Conservation (phyloP, 2,888 invertebrate genomes). For the Alloscopus bannaensis region DNA sequence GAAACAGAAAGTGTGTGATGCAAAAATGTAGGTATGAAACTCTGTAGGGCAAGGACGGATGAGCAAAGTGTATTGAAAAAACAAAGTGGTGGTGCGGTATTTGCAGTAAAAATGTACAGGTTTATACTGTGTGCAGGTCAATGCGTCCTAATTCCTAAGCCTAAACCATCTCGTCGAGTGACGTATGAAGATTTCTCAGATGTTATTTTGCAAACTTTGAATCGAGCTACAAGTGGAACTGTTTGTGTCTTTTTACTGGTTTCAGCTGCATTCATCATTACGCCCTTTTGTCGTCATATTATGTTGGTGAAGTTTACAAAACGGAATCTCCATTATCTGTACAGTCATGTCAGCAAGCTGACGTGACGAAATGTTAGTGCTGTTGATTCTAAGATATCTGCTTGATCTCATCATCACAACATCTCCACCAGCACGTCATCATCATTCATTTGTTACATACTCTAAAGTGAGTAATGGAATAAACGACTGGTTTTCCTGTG, state of each 20-base stretch:
- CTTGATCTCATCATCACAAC: slow-evolving; percentile 4
- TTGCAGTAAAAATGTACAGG: background rate
- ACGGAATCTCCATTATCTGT: no score
- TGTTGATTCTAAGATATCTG: no score
- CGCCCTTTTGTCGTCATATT: no score
- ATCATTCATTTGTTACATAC: background rate
- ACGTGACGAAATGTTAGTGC: no score
- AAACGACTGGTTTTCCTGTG: no score
- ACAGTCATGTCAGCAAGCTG: no score
- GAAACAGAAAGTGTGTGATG: background rate
- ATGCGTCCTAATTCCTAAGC: background rate
- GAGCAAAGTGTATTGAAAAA: background rate
- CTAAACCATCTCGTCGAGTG: background rate
- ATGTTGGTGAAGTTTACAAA: no score
- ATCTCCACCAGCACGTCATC: background rate
- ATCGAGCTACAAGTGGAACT: background rate
- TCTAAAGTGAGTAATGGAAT: background rate
- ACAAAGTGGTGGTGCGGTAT: background rate
- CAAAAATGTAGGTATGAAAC: background rate
- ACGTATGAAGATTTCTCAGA: no score
- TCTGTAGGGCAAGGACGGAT: background rate
- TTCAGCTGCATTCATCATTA: no score
- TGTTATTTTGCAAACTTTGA: no score
- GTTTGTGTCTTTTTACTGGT: background rate
- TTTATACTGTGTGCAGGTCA: background rate